Evolutionary conservation across 2,888 invertebrate genomes (phyloP).

Genomic region (Sphaerophoria rueppellii): DNA sequence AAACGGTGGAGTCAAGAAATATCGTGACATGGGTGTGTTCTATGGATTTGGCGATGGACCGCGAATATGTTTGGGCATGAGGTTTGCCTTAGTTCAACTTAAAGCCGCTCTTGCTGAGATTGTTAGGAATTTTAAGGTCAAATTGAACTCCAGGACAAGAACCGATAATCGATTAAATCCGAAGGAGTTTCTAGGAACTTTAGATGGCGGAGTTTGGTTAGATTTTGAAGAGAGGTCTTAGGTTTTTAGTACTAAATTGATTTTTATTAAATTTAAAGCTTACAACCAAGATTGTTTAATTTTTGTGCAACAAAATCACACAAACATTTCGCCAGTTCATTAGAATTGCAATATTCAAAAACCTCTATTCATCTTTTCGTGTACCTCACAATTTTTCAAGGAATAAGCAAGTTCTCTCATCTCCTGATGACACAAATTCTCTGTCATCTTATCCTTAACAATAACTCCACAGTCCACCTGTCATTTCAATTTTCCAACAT

Average conservation of each 20-base stretch:
- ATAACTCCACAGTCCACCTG: constrained; percentile 26
- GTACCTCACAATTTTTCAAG: too few relatives aligned
- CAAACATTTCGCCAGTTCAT: too few relatives aligned
- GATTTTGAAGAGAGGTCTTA: constrained; percentile 74
- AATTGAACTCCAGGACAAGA: constrained; percentile 76
- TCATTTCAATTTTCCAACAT: constrained; percentile 24
- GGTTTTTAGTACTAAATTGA: too few relatives aligned
- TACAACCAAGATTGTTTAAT: too few relatives aligned
- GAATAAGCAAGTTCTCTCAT: too few relatives aligned
- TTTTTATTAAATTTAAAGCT: too few relatives aligned
- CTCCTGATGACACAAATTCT: background rate
- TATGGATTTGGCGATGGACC: constrained; percentile 81
- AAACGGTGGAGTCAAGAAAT: constrained; percentile 78
- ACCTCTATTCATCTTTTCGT: too few relatives aligned
- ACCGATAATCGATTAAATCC: constrained; percentile 76
- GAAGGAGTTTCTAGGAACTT: constrained; percentile 76
- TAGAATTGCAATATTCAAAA: too few relatives aligned
- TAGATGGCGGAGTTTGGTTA: constrained; percentile 79
- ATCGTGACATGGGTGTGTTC: constrained; percentile 79
- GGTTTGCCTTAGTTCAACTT: constrained; percentile 77
- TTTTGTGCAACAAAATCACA: too few relatives aligned
- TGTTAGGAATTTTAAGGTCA: constrained; percentile 76
- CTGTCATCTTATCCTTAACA: constrained; percentile 4
- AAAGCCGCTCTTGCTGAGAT: constrained; percentile 78
- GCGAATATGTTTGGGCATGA: constrained; percentile 79